Percentiles rank a stretch among this genome's conserved stretches.
phyloP scores from a whole-genome alignment of 2,797 vertebrate genomes.

The Pipistrellus nathusii region DNA sequence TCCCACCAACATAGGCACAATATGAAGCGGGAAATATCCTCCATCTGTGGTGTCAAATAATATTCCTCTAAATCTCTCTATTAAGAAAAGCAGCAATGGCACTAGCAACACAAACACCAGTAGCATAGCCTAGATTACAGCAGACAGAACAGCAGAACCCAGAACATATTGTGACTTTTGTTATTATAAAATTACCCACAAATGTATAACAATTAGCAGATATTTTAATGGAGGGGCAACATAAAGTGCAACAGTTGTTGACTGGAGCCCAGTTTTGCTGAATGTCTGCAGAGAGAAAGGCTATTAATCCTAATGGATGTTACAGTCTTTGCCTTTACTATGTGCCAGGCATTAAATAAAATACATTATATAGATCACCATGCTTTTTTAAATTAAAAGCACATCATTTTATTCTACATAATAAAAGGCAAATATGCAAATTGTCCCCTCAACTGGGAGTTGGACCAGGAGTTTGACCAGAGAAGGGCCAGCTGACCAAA shows the following conservation, averaged over 20 bases:
- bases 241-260: neutral
- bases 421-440: too few relatives aligned
- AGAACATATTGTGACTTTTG: neutral
- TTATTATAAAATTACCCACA: neutral
- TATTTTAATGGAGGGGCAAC: neutral
- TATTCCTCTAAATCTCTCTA: neutral
- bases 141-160: neutral
- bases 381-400: neutral
- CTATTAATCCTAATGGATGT: neutral
- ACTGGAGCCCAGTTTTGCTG: conserved; percentile 5
- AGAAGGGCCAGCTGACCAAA: rapidly evolving
- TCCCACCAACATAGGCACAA: neutral
- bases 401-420: neutral
- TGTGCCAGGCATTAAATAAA: neutral
- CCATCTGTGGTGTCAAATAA: neutral
- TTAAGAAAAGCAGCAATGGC: neutral
- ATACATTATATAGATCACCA: neutral
- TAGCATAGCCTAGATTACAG: neutral
- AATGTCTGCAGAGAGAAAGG: neutral
- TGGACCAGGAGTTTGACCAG: too few relatives aligned
- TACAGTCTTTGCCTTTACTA: neutral
- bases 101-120: neutral
- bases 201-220: neutral
- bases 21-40: neutral
- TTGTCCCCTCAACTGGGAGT: too few relatives aligned